Evolutionary conservation across 2,797 vertebrate species (phyloP).

Genomic region (Diplodus puntazzo): DNA sequence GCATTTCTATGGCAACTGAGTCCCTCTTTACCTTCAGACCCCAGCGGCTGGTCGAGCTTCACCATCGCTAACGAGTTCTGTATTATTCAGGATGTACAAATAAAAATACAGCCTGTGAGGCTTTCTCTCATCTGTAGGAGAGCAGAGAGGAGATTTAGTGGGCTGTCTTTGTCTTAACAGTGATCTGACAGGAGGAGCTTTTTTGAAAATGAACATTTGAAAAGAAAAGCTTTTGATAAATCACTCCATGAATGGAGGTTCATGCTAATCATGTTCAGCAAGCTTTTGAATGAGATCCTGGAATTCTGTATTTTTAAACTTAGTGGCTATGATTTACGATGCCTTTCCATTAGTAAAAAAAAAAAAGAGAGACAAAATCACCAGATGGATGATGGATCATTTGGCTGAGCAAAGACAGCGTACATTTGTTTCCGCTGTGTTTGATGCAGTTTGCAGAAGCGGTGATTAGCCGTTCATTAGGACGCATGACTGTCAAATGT

Average conservation of each 20-base stretch:
- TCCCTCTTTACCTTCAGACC: slow-evolving; percentile 65
- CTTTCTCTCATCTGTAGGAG: background rate
- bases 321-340: slow-evolving; percentile 9
- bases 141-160: background rate
- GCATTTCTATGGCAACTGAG: slow-evolving; percentile 70
- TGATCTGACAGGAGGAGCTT: slow-evolving; percentile 15
- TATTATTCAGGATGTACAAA: slow-evolving; percentile 1
- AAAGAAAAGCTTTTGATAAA: slow-evolving; percentile 23
- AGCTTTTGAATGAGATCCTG: slow-evolving; percentile 8
- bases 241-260: background rate
- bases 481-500: slow-evolving; percentile 21
- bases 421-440: slow-evolving; percentile 34
- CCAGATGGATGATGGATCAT: slow-evolving; percentile 22
- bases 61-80: slow-evolving; percentile 12
- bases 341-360: slow-evolving; percentile 17
- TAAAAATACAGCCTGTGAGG: background rate
- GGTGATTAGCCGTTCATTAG: slow-evolving; percentile 53
- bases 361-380: slow-evolving; percentile 15
- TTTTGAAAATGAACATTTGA: slow-evolving; percentile 8
- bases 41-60: slow-evolving; percentile 30
- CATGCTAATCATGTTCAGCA: background rate
- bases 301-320: background rate
- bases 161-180: slow-evolving; percentile 1
- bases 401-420: slow-evolving; percentile 41
- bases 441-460: slow-evolving; percentile 44